Conservation (phyloP, 2,888 invertebrate species). For the Sussaba pulchella region DNA sequence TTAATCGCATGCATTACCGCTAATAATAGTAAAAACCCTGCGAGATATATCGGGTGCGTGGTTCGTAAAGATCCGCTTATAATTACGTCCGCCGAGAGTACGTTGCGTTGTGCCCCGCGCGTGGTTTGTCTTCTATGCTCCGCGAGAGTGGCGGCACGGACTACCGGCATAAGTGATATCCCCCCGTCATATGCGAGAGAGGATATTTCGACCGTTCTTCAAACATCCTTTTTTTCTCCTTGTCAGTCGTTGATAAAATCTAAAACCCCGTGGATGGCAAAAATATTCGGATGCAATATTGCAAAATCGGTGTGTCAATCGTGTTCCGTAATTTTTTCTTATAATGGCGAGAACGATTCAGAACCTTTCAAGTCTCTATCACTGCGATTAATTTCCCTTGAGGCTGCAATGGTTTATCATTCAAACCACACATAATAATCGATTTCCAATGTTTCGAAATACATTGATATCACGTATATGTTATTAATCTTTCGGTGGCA, state of each 20-base stretch:
- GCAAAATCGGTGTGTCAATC: not conserved
- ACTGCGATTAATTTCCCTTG: no score
- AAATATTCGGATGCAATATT: slow-evolving; percentile 9
- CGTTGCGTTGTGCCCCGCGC: slow-evolving; percentile 34
- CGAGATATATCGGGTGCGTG: slow-evolving; percentile 66
- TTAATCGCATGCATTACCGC: slow-evolving; percentile 81
- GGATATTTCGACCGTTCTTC: no score
- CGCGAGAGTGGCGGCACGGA: slow-evolving; percentile 33
- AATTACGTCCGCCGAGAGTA: slow-evolving; percentile 72
- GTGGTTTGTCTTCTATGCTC: slow-evolving; percentile 27
- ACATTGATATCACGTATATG: no score
- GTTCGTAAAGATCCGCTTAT: slow-evolving; percentile 70
- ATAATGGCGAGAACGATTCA: not conserved
- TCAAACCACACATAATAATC: no score
- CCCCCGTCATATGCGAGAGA: no score
- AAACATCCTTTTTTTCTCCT: slow-evolving; percentile 1
- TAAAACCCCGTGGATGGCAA: not conserved
- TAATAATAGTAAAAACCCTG: slow-evolving; percentile 74
- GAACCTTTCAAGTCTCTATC: no score
- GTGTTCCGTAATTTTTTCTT: not conserved
- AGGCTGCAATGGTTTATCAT: no score
- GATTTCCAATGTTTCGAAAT: no score
- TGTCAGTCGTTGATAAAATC: not conserved
- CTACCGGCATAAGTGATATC: no score
- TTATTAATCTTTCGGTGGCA: no score